Evolutionary conservation across 2,113 vertebrate genomes (phyloP).

Genomic region (Piliocolobus tephrosceles): DNA sequence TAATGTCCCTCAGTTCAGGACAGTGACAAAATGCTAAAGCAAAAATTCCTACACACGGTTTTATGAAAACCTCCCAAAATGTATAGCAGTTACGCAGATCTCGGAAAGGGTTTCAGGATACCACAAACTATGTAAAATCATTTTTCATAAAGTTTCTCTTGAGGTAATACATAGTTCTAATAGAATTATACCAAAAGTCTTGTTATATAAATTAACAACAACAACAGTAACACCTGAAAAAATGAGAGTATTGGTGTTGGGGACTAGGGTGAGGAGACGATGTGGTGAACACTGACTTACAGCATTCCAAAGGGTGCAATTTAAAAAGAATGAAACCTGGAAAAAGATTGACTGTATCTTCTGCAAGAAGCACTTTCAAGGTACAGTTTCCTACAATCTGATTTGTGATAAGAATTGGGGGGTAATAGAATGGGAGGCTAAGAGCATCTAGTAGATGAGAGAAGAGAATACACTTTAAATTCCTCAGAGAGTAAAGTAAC

Average conservation of each 20-base stretch:
- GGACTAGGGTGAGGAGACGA: not conserved
- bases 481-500: not conserved
- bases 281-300: not conserved
- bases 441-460: not conserved
- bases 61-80: not conserved
- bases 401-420: not conserved
- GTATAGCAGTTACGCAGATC: not conserved
- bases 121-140: not conserved
- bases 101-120: not conserved
- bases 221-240: not conserved
- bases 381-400: not conserved
- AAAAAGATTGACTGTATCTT: not conserved
- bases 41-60: not conserved
- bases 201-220: not conserved
- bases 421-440: not conserved
- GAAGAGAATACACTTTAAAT: not conserved
- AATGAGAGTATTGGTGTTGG: rapidly evolving
- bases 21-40: not conserved
- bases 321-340: not conserved
- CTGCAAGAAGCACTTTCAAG: not conserved
- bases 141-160: not conserved
- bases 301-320: not conserved
- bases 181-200: not conserved
- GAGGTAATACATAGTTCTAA: not conserved
- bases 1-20: not conserved